These are phyloP conservation scores for Eucidaris tribuloides DNA, from an alignment of 35 echinoderm and acorn worm genomes.

Conservation along the genomic window DNA sequence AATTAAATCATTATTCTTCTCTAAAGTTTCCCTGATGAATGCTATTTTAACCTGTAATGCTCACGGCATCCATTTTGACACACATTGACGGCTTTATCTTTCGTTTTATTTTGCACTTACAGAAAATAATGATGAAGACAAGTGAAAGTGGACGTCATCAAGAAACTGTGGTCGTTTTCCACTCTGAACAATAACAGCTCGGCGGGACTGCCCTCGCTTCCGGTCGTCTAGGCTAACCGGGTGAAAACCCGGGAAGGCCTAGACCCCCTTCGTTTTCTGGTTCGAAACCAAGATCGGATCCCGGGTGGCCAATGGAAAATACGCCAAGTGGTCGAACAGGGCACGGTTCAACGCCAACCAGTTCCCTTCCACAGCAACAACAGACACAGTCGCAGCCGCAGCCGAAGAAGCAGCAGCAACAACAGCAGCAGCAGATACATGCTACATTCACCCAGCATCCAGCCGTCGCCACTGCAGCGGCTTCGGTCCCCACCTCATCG, in stretches of 20 bases:
- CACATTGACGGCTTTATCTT: too few species aligned
- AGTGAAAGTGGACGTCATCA: too few species aligned
- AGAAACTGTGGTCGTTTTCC: too few species aligned
- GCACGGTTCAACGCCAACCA: constrained; percentile 10
- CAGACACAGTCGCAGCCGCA: neutral
- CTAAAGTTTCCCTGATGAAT: too few species aligned
- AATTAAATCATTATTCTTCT: too few species aligned
- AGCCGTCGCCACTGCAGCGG: neutral
- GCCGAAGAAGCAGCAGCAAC: neutral
- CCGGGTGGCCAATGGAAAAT: constrained; percentile 13
- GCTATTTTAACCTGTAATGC: too few species aligned
- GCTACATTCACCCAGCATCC: neutral
- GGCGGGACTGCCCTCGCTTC: too few species aligned
- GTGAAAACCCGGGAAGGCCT: constrained; percentile 23
- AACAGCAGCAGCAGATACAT: neutral
- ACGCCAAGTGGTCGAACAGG: neutral
- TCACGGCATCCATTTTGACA: too few species aligned
- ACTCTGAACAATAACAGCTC: too few species aligned
- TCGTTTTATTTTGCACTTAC: too few species aligned
- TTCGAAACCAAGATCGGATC: neutral
- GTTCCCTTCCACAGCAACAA: neutral
- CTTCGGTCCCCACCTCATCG: neutral
- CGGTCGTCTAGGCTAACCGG: constrained; percentile 24
- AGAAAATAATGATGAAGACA: too few species aligned
- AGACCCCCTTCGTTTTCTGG: neutral